These are phyloP conservation scores for Bufo bufo DNA, from an alignment of 2,113 vertebrate genomes.

Conservation along the genomic window DNA sequence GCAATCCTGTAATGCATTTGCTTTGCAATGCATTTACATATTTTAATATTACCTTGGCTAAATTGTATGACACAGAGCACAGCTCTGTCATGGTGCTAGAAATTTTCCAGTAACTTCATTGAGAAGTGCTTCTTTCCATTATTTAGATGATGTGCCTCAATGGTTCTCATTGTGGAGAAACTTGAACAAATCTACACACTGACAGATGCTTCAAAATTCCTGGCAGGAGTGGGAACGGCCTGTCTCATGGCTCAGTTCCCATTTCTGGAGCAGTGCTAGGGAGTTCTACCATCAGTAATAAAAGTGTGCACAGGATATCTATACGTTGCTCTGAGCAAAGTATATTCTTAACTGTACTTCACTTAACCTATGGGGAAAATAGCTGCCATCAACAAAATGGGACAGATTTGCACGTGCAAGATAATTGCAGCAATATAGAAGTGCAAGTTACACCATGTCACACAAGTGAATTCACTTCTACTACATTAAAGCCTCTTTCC, in stretches of 20 bases:
- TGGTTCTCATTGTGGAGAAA: not conserved
- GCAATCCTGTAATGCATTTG: conserved; percentile 5
- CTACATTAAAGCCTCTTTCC: not conserved
- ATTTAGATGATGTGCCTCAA: conserved; percentile 13
- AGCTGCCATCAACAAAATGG: not conserved
- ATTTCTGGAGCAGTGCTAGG: not conserved
- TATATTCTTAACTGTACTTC: not conserved
- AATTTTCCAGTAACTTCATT: not conserved
- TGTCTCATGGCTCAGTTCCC: not conserved
- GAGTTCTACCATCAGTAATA: not conserved
- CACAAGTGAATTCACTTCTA: too few species aligned
- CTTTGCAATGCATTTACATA: not conserved
- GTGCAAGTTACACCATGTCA: not conserved
- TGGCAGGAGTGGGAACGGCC: not conserved
- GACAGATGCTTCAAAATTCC: conserved; percentile 5
- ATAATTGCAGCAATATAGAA: not conserved
- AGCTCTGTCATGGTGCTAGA: not conserved
- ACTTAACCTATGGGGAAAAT: not conserved
- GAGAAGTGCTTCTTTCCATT: conserved; percentile 8
- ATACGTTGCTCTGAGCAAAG: not conserved
- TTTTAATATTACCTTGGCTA: conserved; percentile 9
- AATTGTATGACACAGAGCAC: not conserved
- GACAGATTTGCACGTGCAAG: not conserved
- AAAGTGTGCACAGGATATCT: not conserved
- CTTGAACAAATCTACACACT: conserved; percentile 1